These are phyloP conservation scores for Drosophila formosana DNA, from an alignment of 2,888 invertebrate genomes.

Conservation along the genomic window DNA sequence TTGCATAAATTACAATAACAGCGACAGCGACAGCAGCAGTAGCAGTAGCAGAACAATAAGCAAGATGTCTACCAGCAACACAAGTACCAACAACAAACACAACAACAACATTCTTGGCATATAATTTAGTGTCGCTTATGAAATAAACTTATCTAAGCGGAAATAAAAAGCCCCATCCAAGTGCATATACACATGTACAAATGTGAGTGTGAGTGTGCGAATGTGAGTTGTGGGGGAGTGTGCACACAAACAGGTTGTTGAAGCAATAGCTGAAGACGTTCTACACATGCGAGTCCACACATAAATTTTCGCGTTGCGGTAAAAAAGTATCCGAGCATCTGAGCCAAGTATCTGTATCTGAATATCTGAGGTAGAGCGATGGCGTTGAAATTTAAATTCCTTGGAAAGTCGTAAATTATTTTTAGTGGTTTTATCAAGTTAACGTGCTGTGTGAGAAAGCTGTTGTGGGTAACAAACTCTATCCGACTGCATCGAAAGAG, in stretches of 20 bases:
- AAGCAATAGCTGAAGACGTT: constrained; percentile 33
- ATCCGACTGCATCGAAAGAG: constrained; percentile 10
- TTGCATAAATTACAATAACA: constrained; percentile 80
- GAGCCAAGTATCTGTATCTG: constrained; percentile 46
- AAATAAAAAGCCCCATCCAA: constrained; percentile 64
- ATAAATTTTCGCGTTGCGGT: constrained; percentile 62
- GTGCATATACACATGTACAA: constrained; percentile 6
- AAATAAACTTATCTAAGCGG: constrained; percentile 82
- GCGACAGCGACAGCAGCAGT: constrained; percentile 53
- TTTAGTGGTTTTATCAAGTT: constrained; percentile 75
- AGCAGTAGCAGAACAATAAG: constrained; percentile 62
- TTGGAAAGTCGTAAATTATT: constrained; percentile 78
- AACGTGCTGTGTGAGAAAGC: constrained; percentile 58
- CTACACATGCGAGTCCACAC: constrained; percentile 53
- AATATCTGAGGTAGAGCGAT: constrained; percentile 62
- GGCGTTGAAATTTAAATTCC: constrained; percentile 80
- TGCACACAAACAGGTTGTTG: constrained; percentile 68
- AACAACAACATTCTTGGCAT: constrained; percentile 67
- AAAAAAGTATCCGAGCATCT: constrained; percentile 53
- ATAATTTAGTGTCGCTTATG: constrained; percentile 82
- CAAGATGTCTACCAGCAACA: constrained; percentile 75
- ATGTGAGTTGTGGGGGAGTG: constrained; percentile 38
- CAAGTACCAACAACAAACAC: constrained; percentile 22
- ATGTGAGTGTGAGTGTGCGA: neutral
- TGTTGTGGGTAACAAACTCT: constrained; percentile 15